phyloP scores from a whole-genome alignment of 2,797 vertebrate species.

The Eospalax fontanierii region DNA sequence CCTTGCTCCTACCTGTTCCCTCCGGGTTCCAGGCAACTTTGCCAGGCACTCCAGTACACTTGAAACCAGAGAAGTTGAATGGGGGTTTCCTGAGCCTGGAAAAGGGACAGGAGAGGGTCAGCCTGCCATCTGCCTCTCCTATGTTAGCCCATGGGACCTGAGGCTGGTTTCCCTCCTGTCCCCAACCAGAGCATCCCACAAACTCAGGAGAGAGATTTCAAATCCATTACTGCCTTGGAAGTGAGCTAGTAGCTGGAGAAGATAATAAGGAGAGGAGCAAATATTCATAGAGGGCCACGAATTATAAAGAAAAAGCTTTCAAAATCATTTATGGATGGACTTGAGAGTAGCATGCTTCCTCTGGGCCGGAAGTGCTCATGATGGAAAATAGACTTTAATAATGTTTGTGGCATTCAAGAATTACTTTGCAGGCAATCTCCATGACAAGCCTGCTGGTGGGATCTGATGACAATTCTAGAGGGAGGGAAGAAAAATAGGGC shows the following conservation, averaged over 20 bases:
- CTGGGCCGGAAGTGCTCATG: slow-evolving; percentile 29
- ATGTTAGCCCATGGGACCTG: background rate
- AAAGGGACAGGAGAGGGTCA: background rate
- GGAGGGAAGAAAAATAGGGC: slow-evolving; percentile 64
- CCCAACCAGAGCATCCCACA: background rate
- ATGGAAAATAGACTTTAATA: slow-evolving; percentile 66
- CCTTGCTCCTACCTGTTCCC: background rate
- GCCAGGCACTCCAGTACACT: background rate
- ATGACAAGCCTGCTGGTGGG: slow-evolving; percentile 59
- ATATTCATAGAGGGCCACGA: slow-evolving; percentile 27
- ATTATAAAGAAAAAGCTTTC: slow-evolving; percentile 59
- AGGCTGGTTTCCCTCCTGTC: background rate
- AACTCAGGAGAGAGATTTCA: slow-evolving; percentile 1
- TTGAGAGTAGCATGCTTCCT: slow-evolving; percentile 44
- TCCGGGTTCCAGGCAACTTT: slow-evolving; percentile 35
- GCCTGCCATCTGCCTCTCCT: background rate
- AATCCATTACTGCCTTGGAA: slow-evolving; percentile 4
- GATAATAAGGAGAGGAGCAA: slow-evolving; percentile 23
- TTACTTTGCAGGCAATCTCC: slow-evolving; percentile 69
- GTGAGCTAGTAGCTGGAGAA: slow-evolving; percentile 30
- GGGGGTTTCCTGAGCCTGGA: background rate
- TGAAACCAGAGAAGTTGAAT: slow-evolving; percentile 32
- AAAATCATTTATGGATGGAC: slow-evolving; percentile 48
- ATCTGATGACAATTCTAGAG: slow-evolving; percentile 67
- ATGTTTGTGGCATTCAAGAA: slow-evolving; percentile 67